These are phyloP conservation scores for Ptychobarbus kaznakovi DNA, from an alignment of 2,797 vertebrate species.

Conservation along the genomic window DNA sequence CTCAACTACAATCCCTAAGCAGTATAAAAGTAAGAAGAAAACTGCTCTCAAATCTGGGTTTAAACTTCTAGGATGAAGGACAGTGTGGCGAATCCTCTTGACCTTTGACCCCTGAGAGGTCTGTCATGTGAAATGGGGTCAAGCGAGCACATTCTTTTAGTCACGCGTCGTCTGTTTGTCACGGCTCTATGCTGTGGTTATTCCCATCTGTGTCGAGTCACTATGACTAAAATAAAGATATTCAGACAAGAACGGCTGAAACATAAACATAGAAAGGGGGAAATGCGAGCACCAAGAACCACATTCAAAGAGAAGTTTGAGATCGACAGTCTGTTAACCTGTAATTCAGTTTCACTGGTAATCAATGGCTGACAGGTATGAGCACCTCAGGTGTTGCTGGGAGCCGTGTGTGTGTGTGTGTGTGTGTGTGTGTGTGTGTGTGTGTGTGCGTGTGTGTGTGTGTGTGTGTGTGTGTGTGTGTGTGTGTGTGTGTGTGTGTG, in stretches of 20 bases:
- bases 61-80: conserved; percentile 6
- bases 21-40: neutral
- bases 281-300: neutral
- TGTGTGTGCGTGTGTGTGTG: neutral
- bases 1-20: neutral
- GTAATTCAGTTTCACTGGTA: conserved; percentile 33
- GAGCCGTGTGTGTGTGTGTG: conserved; percentile 2
- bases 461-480: too few relatives aligned
- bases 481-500: too few relatives aligned
- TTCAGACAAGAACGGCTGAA: neutral
- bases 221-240: neutral
- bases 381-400: conserved; percentile 9
- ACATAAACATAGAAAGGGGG: neutral
- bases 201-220: neutral
- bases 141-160: conserved; percentile 47
- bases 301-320: neutral
- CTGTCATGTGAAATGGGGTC: conserved; percentile 47
- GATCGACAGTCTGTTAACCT: conserved; percentile 9
- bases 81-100: conserved; percentile 43
- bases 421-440: neutral
- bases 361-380: conserved; percentile 36
- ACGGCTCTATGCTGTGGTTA: neutral
- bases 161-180: conserved; percentile 32
- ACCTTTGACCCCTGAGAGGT: conserved; percentile 38
- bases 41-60: neutral